These are phyloP conservation scores for Ptychadena robeensis DNA, from an alignment of 2,797 vertebrate genomes.

Conservation along the genomic window DNA sequence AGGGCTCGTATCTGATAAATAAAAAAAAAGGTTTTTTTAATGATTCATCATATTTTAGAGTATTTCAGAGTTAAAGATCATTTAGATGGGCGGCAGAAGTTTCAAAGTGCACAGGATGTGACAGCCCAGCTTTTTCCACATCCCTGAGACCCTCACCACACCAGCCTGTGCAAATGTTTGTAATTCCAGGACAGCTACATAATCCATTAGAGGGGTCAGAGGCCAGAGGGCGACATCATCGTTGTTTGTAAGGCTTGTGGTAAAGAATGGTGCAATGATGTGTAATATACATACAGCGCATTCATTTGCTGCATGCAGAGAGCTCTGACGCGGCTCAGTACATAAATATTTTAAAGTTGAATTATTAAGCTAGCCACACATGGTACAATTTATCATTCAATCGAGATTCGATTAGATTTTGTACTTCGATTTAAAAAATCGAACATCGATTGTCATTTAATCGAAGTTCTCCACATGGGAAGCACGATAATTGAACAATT, in stretches of 20 bases:
- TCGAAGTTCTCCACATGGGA: too few species aligned
- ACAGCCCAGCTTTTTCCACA: conserved; percentile 17
- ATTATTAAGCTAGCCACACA: too few species aligned
- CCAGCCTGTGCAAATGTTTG: conserved; percentile 40
- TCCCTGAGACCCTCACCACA: conserved; percentile 32
- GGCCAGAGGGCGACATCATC: conserved; percentile 23
- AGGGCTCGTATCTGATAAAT: background rate
- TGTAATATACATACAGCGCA: background rate
- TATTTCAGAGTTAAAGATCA: background rate
- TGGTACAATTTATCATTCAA: too few species aligned
- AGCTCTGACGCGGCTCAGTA: too few species aligned
- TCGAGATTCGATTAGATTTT: too few species aligned
- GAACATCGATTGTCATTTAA: too few species aligned
- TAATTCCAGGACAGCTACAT: conserved; percentile 23
- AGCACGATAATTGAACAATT: too few species aligned
- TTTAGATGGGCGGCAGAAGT: background rate
- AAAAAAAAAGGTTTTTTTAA: background rate
- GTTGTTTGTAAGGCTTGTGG: background rate
- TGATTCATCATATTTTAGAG: background rate
- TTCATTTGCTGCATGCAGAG: background rate
- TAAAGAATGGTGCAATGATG: background rate
- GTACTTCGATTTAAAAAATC: too few species aligned
- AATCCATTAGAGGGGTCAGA: conserved; percentile 16
- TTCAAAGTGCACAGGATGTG: background rate
- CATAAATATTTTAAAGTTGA: too few species aligned